Evolutionary conservation across 2,888 invertebrate species (phyloP).

Genomic region (Tiliacea aurago): DNA sequence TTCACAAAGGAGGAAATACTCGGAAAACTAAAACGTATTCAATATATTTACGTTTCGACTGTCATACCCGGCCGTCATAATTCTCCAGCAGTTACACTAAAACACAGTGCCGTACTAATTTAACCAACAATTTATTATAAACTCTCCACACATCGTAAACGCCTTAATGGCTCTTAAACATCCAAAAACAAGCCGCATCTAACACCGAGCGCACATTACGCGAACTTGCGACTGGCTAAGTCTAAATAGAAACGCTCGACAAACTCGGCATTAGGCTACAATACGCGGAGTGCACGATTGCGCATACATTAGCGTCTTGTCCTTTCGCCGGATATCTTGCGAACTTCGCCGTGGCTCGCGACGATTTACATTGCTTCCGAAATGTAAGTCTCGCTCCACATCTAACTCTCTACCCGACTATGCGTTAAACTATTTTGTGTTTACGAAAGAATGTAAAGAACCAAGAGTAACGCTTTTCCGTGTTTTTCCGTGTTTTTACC

Average conservation of each 20-base stretch:
- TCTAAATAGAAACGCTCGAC: constrained; percentile 84
- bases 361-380: constrained; percentile 90
- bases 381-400: constrained; percentile 82
- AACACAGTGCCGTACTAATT: constrained; percentile 43
- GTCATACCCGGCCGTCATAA: constrained; percentile 34
- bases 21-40: constrained; percentile 26
- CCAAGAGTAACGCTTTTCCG: constrained; percentile 62
- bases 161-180: constrained; percentile 59
- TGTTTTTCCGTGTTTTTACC: constrained; percentile 58
- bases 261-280: constrained; percentile 87
- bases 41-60: constrained; percentile 42
- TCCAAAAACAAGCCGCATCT: constrained; percentile 56
- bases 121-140: constrained; percentile 62
- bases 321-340: constrained; percentile 88
- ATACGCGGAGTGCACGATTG: constrained; percentile 87
- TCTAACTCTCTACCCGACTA: constrained; percentile 72
- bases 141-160: constrained; percentile 63
- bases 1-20: constrained; percentile 21
- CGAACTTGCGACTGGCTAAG: constrained; percentile 61
- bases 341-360: constrained; percentile 84
- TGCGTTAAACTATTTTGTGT: constrained; percentile 75
- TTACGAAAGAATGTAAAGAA: constrained; percentile 73
- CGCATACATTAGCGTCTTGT: constrained; percentile 90
- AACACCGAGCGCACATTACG: constrained; percentile 50
- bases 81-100: constrained; percentile 37